Percentiles rank a stretch among this genome's conserved stretches.
Conservation (phyloP, 2,113 vertebrate genomes). For the Tachysurus fulvidraco region DNA sequence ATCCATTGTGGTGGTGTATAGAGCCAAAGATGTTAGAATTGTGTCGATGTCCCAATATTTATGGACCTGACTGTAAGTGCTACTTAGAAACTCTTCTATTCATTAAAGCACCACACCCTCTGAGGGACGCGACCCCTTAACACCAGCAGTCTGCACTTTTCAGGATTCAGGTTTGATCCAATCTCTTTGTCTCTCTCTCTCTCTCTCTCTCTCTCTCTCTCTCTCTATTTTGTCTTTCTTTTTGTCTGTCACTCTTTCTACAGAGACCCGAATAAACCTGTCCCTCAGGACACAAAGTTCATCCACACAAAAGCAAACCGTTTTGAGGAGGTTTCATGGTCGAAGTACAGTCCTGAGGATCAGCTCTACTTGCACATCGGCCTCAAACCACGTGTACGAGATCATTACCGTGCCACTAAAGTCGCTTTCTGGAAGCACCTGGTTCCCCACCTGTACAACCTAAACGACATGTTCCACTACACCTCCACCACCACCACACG, state of each 20-base stretch:
- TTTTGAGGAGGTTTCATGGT: slow-evolving; percentile 98
- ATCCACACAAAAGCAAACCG: slow-evolving; percentile 99
- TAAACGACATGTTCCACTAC: slow-evolving; percentile 98
- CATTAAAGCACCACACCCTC: not conserved
- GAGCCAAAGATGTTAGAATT: no score
- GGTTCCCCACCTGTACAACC: slow-evolving; percentile 96
- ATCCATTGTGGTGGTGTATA: no score
- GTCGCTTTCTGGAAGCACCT: slow-evolving; percentile 99
- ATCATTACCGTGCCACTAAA: slow-evolving; percentile 98
- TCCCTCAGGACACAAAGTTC: slow-evolving; percentile 98
- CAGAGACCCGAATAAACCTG: slow-evolving; percentile 97
- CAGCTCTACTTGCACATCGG: slow-evolving; percentile 97
- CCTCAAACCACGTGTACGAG: slow-evolving; percentile 92
- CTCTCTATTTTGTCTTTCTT: not conserved
- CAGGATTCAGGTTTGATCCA: not conserved
- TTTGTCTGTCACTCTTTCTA: slow-evolving; percentile 20
- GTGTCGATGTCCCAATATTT: no score
- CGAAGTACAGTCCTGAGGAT: slow-evolving; percentile 95
- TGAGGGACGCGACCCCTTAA: not conserved
- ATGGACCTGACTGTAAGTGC: no score
- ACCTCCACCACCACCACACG: slow-evolving; percentile 95
- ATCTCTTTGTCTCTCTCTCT: no score
- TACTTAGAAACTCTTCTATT: not conserved
- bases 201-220: slow-evolving; percentile 36
- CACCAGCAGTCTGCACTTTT: not conserved